Evolutionary conservation across 2,888 invertebrate genomes (phyloP).

Genomic region (Cartodere bifasciata): DNA sequence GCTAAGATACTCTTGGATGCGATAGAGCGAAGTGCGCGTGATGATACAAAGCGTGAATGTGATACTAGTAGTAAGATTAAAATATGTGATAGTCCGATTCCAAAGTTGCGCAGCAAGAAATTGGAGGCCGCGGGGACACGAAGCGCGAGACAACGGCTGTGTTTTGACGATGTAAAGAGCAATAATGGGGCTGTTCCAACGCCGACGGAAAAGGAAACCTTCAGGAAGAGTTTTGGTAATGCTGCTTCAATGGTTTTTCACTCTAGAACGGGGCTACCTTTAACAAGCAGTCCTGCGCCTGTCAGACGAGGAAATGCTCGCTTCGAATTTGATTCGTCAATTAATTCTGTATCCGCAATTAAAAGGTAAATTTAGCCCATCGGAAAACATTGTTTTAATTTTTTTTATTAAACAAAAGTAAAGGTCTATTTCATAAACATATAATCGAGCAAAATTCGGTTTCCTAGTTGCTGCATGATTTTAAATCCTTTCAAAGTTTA

Average conservation of each 20-base stretch:
- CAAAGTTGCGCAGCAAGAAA: conserved; percentile 15
- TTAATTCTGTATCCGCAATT: conserved; percentile 66
- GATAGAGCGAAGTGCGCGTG: conserved; percentile 29
- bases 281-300: conserved; percentile 80
- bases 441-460: too few species aligned
- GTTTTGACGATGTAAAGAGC: conserved; percentile 23
- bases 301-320: conserved; percentile 60
- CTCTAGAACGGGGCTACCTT: conserved; percentile 64
- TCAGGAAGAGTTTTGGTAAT: conserved; percentile 60
- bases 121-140: conserved; percentile 14
- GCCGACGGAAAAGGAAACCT: conserved; percentile 56
- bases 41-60: conserved; percentile 25
- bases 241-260: conserved; percentile 78
- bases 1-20: conserved; percentile 32
- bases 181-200: conserved; percentile 44
- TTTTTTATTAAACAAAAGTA: too few species aligned
- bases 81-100: conserved; percentile 33
- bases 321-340: conserved; percentile 74
- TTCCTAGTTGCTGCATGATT: too few species aligned
- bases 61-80: conserved; percentile 33
- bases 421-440: too few species aligned
- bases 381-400: too few species aligned
- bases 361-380: conserved; percentile 60
- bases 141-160: conserved; percentile 26
- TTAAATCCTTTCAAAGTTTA: too few species aligned